A percentile compares a stretch with the other conserved stretches of the same genome.
Conservation (phyloP, 2,888 invertebrate species). For the Cerceris rybyensis region DNA sequence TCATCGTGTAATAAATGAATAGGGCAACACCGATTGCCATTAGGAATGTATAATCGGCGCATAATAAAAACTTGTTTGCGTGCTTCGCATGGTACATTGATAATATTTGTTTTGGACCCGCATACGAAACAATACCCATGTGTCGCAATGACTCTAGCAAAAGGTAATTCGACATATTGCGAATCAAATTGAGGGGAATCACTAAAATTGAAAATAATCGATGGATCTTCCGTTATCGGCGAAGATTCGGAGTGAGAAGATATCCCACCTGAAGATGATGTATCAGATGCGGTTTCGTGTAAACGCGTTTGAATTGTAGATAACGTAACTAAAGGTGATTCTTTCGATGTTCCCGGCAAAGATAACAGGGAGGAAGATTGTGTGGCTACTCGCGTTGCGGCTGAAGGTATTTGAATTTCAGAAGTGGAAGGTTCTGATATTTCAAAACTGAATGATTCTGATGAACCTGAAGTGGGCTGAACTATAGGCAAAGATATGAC, state of each 20-base stretch:
- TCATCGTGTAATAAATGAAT: conserved; percentile 9
- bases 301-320: too few relatives aligned
- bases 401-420: not conserved
- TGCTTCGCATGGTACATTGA: conserved; percentile 6
- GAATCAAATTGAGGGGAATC: not conserved
- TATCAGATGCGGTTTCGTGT: too few relatives aligned
- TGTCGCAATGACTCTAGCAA: conserved; percentile 15
- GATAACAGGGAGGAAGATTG: not conserved
- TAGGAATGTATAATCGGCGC: conserved; percentile 10
- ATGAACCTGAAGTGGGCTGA: not conserved
- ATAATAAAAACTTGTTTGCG: conserved; percentile 16
- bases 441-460: not conserved
- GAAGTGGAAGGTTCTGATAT: too few relatives aligned
- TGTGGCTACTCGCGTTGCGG: not conserved
- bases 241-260: too few relatives aligned
- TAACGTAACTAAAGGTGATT: too few relatives aligned
- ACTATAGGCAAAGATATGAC: not conserved
- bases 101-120: conserved; percentile 7
- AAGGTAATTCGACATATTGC: conserved; percentile 14
- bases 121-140: conserved; percentile 25
- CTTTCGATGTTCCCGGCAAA: not conserved
- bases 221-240: not conserved
- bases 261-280: too few relatives aligned
- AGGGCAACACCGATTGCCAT: conserved; percentile 22
- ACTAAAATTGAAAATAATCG: not conserved